Evolutionary conservation across 2,113 vertebrate genomes (phyloP).

Genomic region (Ifrita kowaldi): DNA sequence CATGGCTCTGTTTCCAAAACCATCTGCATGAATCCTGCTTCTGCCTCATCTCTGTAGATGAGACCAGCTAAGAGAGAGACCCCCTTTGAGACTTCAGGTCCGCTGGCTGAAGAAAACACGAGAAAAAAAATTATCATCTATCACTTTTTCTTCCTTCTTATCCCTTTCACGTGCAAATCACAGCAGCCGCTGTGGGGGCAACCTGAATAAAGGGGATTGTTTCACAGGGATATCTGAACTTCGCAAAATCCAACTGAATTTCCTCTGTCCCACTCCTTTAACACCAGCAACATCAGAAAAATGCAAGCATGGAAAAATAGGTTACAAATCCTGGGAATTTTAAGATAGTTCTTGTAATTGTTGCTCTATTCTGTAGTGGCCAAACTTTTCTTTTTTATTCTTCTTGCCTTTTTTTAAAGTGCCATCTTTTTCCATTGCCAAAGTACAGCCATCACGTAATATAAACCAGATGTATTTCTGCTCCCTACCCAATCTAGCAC

Average conservation of each 20-base stretch:
- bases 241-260: not conserved
- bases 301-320: conserved; percentile 44
- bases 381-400: conserved; percentile 15
- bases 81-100: not conserved
- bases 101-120: not conserved
- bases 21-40: not conserved
- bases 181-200: not conserved
- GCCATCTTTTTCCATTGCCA: conserved; percentile 52
- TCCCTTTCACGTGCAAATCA: not conserved
- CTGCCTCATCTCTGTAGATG: not conserved
- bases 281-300: conserved; percentile 24
- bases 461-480: conserved; percentile 51
- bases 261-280: not conserved
- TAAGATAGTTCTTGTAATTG: conserved; percentile 41
- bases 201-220: not conserved
- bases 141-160: not conserved
- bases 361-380: conserved; percentile 24
- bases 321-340: conserved; percentile 56
- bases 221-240: not conserved
- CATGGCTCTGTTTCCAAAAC: not conserved
- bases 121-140: not conserved
- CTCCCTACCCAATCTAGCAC: not conserved
- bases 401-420: conserved; percentile 31
- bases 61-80: not conserved
- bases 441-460: conserved; percentile 56